A percentile compares a stretch with the other conserved stretches of the same genome.
Conservation (phyloP, 2,797 vertebrate genomes). For the Cirrhinus mrigala region DNA sequence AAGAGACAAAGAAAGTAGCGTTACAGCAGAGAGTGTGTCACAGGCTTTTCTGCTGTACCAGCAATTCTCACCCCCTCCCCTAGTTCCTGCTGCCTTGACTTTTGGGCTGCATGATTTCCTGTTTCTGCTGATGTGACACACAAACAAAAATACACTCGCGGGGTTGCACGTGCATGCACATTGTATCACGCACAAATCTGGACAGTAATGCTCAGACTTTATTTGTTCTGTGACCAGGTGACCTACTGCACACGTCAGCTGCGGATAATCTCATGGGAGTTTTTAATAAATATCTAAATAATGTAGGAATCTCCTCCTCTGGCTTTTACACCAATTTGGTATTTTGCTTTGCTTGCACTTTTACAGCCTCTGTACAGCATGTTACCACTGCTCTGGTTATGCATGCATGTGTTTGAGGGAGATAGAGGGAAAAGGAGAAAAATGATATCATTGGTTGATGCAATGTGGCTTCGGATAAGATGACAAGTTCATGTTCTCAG, state of each 20-base stretch:
- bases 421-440: slow-evolving; percentile 14
- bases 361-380: slow-evolving; percentile 17
- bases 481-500: slow-evolving; percentile 6
- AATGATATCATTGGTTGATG: slow-evolving; percentile 5
- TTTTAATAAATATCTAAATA: slow-evolving; percentile 26
- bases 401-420: slow-evolving; percentile 16
- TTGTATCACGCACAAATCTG: slow-evolving; percentile 10
- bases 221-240: slow-evolving; percentile 59
- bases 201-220: neutral
- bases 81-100: slow-evolving; percentile 60
- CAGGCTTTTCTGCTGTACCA: slow-evolving; percentile 57
- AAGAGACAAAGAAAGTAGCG: slow-evolving; percentile 8
- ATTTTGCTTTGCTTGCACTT: slow-evolving; percentile 21
- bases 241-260: slow-evolving; percentile 62
- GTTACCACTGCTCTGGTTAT: neutral
- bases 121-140: slow-evolving; percentile 61
- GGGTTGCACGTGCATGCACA: slow-evolving; percentile 19
- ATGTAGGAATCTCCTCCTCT: slow-evolving; percentile 1
- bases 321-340: neutral
- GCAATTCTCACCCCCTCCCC: slow-evolving; percentile 50
- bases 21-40: slow-evolving; percentile 37
- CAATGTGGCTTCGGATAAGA: slow-evolving; percentile 28
- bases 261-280: neutral
- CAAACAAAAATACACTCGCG: slow-evolving; percentile 42
- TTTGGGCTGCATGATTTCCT: slow-evolving; percentile 76